Evolutionary conservation across 37 sponge, comb jelly and placozoan genomes (phyloP).

Genomic region (Halisarca cf. caerulea): DNA sequence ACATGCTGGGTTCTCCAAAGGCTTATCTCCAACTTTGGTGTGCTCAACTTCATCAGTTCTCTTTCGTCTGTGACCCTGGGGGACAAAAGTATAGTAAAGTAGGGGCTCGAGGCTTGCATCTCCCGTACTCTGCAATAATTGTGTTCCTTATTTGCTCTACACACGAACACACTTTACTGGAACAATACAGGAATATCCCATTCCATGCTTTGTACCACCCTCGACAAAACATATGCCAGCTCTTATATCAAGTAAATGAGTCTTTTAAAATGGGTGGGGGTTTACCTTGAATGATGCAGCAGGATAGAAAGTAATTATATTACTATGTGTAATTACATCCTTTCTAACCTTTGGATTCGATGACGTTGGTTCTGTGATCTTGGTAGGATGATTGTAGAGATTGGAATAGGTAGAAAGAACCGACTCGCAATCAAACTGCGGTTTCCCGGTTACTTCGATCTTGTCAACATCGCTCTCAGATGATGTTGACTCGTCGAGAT

Average conservation of each 20-base stretch:
- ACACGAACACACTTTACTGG: no score
- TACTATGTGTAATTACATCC: constrained; percentile 43
- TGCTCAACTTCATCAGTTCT: no score
- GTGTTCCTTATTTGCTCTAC: no score
- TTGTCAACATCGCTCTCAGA: constrained; percentile 24
- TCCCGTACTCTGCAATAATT: no score
- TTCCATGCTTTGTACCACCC: no score
- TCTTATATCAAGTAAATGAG: neutral
- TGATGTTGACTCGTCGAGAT: neutral
- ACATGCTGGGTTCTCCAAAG: neutral
- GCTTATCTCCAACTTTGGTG: neutral
- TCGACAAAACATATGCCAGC: no score
- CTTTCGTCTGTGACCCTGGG: no score
- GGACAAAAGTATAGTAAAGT: no score
- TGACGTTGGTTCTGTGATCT: constrained; percentile 53
- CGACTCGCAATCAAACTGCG: constrained; percentile 90
- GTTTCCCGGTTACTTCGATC: constrained; percentile 11
- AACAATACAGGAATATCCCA: no score
- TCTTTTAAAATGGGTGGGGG: neutral
- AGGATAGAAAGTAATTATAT: constrained; percentile 41
- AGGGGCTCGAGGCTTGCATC: no score
- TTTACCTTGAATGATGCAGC: neutral
- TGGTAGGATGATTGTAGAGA: constrained; percentile 91
- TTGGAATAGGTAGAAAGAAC: constrained; percentile 82
- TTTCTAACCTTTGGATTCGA: neutral